Evolutionary conservation across 2,888 invertebrate genomes (phyloP), one percentile per base, ranked within the genome.

Genomic region (Leptopilina syphax): DNA sequence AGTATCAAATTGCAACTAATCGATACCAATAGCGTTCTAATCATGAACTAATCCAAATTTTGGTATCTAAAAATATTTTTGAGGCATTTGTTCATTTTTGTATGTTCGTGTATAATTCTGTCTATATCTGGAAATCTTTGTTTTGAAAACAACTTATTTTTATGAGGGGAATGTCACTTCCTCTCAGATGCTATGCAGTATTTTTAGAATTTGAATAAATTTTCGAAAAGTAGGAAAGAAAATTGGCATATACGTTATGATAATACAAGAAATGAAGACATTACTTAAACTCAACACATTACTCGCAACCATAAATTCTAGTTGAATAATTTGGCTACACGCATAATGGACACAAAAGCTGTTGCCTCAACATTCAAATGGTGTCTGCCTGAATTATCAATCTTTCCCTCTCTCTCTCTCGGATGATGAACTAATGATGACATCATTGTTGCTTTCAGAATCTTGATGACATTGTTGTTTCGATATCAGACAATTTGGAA

Each of bases 311-410:
- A 54, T 73, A 73, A 73, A 73, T 73, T 73, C 54, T 73, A 73
- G 73, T 73, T 73, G 73, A 73, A 73, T 73, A 73, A 57, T 73
- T 73, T 73, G 73, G 73, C 57, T 73, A 73, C 73, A 57, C 73
- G 57, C 57, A 41, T 57, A 60, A 57, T 73, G 41, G 41, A 57
- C 57, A 73, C 57, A 73, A 73, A 73, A 34, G 73, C 54, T 73
- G 73, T 73, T 57, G 57, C 57, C 73, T 41, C 41, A 41, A n/a
- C 34, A 73, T 73, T 60, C 57, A 73, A 73, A 73, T 73, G 54
- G 57, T 27, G n/a, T 13, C 54, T 34, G 54, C 9, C 13, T 70
- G 27, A 13, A 73, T n/a, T n/a, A 73, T 73, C 57, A 73, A 73
- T 73, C 73, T 73, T 73, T 27, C 27, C 41, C 9, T 50, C 47